Percentiles rank a stretch among this genome's conserved stretches.
Evolutionary conservation across 2,113 vertebrate species (phyloP).

Genomic region (Lycaon pictus): DNA sequence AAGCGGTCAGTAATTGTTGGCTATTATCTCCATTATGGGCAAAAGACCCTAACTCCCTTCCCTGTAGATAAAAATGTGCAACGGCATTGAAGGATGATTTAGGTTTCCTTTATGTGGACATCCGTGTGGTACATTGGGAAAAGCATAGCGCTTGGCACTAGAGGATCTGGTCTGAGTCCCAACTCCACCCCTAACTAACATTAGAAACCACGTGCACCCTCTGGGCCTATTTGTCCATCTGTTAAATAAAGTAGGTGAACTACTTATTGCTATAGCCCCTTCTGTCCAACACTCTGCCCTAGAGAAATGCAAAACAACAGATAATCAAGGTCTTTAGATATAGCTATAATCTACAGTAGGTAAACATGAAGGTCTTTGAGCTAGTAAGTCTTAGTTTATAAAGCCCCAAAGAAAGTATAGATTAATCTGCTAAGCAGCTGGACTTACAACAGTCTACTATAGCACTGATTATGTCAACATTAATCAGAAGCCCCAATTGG

Average conservation of each 20-base stretch:
- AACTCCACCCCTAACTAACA: neutral
- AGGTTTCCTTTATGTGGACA: neutral
- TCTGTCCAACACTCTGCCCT: neutral
- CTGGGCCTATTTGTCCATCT: neutral
- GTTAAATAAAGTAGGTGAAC: constrained; percentile 12
- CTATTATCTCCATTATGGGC: neutral
- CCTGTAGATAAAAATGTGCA: constrained; percentile 17
- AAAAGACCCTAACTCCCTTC: neutral
- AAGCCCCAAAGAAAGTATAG: neutral
- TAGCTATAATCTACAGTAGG: neutral
- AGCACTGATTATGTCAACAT: neutral
- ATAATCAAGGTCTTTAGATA: neutral
- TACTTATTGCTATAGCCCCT: neutral
- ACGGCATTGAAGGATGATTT: neutral
- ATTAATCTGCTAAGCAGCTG: constrained; percentile 33
- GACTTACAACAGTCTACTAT: neutral
- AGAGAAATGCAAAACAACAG: constrained; percentile 30
- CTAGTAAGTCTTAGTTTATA: neutral
- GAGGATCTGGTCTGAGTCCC: neutral
- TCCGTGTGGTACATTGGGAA: neutral
- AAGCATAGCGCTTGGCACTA: neutral
- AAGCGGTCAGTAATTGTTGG: neutral
- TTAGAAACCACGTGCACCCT: neutral
- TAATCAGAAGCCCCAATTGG: neutral
- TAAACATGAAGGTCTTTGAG: neutral